Base-by-base conservation (phyloP, 2,797 vertebrate genomes). In the Naso thynnoides region DNA sequence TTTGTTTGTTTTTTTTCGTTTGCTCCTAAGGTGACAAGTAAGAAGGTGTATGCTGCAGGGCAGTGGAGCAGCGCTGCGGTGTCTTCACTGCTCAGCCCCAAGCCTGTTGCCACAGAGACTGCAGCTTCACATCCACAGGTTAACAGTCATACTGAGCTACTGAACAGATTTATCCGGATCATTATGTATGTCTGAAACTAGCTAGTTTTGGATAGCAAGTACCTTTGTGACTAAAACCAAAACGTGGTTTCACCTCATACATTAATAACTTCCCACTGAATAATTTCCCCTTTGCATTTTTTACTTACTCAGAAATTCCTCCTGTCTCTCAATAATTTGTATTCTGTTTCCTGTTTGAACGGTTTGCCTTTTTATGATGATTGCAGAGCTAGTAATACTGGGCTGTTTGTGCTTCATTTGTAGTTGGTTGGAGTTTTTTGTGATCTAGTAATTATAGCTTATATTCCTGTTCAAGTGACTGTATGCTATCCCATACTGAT, bases 1-100 rank as follows among this genome's bases (percentile, higher is more conserved):
- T 68, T 67, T 24, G n/a, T 44, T 10, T 44, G 7, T 11, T 50
- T 10, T 2, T 24, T 58, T 3, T 52, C 3, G 64, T 67, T 73
- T 70, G 16, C 21, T 73, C 31, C 27, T 52, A 65, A 98, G 97
- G 88, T 98, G 77, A 93, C 94, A 0, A 95, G 96, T 49, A 94
- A 93, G 76, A 97, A 95, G 73, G 38, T 94, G 14, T 94, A 94
- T 57, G 73, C 89, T 79, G 92, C 81, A 0, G 93, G 95, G 52
- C 91, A 91, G 66, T 91, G 93, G 90, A 93, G 89, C 81, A 90
- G 86, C 19, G 88, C 93, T 53, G 64, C 91, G 0, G 61, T 93
- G 50, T 92, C 91, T 14, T 96, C 95, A 0, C 88, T 96, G 4
- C 89, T 96, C 93, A 75, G 89, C 70, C 73, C 91, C 73, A 91